Evolutionary conservation across 2,797 vertebrate species (phyloP), one percentile per base, ranked within the genome.

Genomic region (Urocyon cinereoargenteus): DNA sequence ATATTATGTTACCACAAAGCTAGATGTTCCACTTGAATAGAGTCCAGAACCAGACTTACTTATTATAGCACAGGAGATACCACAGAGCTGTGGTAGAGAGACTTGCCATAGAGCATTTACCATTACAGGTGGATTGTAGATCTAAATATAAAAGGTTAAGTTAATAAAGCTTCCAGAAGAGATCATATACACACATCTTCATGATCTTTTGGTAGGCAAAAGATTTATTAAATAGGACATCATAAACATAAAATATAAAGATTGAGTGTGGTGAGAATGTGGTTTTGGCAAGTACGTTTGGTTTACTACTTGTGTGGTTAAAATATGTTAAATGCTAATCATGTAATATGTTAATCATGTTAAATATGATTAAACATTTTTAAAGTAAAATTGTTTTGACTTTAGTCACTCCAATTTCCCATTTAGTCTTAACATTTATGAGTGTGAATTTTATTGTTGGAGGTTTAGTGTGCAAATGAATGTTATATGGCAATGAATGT

Each of bases 331-430:
- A 45, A 45, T 45, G 40, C 6, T 45, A 45, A 45, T 45, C 40
- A 45, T 45, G 40, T 45, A 45, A 45, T 45, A 45, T 45, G 7
- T 45, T 45, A 45, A 45, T 45, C 40, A 45, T 45, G 40, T 70
- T 73, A 78, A 95, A 90, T 75, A 59, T 19, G 14, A 62, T 84
- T 86, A 86, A 57, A 72, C 26, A 40, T 45, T 89, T 91, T 75
- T 62, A 68, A 94, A 90, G 11, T 62, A 31, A 91, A 86, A 13
- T 91, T 59, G 2, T 49, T 45, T 45, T 92, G 31, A 57, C 2
- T 70, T 86, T 31, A 70, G 45, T 57, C 5, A 61, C 7, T 86
- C 18, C 12, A 68, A 31, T 89, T 64, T 86, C 19, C 61, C 36
- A 2, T 45, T 81, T 92, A 72, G 24, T 83, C 59, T 28, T 57